Evolutionary conservation across 2,797 vertebrate species (phyloP).

Genomic region (Neostethus bicornis): DNA sequence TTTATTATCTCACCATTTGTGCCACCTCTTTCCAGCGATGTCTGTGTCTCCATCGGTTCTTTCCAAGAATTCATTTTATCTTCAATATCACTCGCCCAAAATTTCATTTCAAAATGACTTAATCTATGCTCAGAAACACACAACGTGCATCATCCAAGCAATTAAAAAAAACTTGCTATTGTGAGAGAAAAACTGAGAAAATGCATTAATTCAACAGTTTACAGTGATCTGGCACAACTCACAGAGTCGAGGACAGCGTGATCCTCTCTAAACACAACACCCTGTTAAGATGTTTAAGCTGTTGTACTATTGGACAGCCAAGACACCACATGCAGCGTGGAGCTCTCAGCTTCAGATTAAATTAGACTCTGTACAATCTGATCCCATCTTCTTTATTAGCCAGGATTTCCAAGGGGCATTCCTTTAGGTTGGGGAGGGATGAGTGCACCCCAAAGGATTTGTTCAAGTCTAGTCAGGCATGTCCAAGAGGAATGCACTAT

Average conservation of each 20-base stretch:
- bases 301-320: constrained; percentile 56
- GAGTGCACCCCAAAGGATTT: not conserved
- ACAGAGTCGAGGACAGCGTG: constrained; percentile 56
- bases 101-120: constrained; percentile 3
- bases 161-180: constrained; percentile 7
- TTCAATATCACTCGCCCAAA: too few species aligned
- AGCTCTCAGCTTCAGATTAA: constrained; percentile 67
- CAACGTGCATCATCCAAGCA: constrained; percentile 5
- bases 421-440: constrained; percentile 26
- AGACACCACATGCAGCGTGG: constrained; percentile 38
- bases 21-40: constrained; percentile 13
- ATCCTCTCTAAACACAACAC: constrained; percentile 51
- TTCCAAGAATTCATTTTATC: constrained; percentile 21
- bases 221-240: constrained; percentile 42
- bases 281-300: constrained; percentile 69
- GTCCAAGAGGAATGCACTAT: not conserved
- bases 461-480: constrained; percentile 2
- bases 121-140: constrained; percentile 18
- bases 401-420: constrained; percentile 50
- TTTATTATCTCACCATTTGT: constrained; percentile 36
- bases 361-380: constrained; percentile 70
- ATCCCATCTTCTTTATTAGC: constrained; percentile 58
- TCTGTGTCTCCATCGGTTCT: constrained; percentile 14
- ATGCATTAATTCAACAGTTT: constrained; percentile 31
- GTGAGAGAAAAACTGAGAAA: not conserved